These are phyloP conservation scores for Cherax quadricarinatus DNA, from an alignment of 1,140 invertebrate species.

Conservation along the genomic window DNA sequence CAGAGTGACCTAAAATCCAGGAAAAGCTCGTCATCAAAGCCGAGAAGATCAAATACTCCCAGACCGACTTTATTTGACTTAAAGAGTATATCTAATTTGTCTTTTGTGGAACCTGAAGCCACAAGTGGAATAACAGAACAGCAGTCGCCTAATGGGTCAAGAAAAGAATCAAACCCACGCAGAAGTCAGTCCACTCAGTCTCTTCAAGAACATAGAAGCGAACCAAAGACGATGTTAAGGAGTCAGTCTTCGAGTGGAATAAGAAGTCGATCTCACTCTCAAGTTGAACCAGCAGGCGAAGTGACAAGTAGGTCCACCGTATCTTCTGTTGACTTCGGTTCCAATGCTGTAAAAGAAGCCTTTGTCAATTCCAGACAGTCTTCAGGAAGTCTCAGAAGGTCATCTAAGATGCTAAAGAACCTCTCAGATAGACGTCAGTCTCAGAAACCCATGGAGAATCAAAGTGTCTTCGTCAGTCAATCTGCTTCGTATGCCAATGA, in stretches of 20 bases:
- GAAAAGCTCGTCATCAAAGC: no score
- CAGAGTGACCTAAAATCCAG: no score
- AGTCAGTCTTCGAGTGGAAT: not conserved
- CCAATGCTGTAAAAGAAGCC: not conserved
- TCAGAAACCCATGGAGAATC: no score
- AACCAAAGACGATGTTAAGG: not conserved
- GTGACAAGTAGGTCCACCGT: not conserved
- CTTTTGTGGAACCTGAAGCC: no score
- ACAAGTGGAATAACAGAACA: no score
- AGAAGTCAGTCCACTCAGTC: not conserved
- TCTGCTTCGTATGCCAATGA: not conserved
- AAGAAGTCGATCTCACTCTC: not conserved
- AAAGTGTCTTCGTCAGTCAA: not conserved
- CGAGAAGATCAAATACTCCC: no score
- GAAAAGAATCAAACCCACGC: not conserved
- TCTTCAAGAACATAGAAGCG: not conserved
- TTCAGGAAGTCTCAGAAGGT: no score
- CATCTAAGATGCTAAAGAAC: no score
- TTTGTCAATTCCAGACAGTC: not conserved
- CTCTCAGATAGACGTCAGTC: no score
- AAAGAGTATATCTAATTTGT: no score
- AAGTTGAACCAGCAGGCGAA: not conserved
- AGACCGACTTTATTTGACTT: no score
- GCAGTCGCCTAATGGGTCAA: not conserved
- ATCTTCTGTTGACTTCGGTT: not conserved